These are phyloP conservation scores for Gastrophryne carolinensis DNA, from an alignment of 2,797 vertebrate species.

Conservation along the genomic window DNA sequence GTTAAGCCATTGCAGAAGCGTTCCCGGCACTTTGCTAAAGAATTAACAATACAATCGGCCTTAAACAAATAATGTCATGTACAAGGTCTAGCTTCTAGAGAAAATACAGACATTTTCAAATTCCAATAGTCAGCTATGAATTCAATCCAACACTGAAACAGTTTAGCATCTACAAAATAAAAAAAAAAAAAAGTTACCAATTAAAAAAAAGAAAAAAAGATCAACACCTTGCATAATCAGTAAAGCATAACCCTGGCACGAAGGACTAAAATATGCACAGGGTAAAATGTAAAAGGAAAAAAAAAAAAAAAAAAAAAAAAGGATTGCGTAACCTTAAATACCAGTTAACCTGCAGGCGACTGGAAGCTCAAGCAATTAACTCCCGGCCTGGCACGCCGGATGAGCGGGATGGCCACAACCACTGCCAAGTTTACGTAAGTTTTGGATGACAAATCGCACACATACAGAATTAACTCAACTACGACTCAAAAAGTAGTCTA, in stretches of 20 bases:
- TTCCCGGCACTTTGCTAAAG: neutral
- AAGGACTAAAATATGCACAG: too few relatives aligned
- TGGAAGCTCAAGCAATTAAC: neutral
- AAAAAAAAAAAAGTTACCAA: neutral
- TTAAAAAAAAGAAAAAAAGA: neutral
- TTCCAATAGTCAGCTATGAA: too few relatives aligned
- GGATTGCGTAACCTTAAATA: neutral
- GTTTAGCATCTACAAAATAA: too few relatives aligned
- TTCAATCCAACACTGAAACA: too few relatives aligned
- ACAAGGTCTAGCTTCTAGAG: neutral
- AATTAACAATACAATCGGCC: constrained; percentile 16
- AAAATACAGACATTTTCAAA: too few relatives aligned
- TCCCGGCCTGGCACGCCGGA: neutral
- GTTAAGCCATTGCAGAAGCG: neutral
- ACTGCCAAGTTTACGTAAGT: neutral
- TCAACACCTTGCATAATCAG: too few relatives aligned
- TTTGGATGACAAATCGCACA: neutral
- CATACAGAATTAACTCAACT: neutral
- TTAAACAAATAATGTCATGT: neutral
- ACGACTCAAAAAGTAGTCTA: too few relatives aligned
- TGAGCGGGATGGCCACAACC: neutral
- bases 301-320: neutral
- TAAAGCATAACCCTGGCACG: too few relatives aligned
- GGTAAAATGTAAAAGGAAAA: too few relatives aligned
- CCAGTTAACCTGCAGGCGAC: neutral